Conservation (phyloP, 1,140 invertebrate genomes). For the Scaptomyza hsui region DNA sequence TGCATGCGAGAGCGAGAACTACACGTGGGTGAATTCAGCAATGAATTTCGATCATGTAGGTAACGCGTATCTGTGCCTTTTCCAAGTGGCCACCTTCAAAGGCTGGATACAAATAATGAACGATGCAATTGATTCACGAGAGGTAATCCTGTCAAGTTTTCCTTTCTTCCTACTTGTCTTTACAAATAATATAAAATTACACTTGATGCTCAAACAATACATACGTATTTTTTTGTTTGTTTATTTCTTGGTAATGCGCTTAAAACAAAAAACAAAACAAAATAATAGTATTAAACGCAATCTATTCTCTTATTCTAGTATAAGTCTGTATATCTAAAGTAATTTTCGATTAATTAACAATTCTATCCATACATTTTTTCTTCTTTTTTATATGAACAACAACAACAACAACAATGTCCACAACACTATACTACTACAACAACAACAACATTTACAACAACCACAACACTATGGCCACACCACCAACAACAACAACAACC, state of each 20-base stretch:
- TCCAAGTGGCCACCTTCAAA: slow-evolving; percentile 99
- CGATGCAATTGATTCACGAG: slow-evolving; percentile 97
- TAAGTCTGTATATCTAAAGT: slow-evolving; percentile 34
- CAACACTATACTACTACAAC: slow-evolving; percentile 46
- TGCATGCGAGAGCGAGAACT: slow-evolving; percentile 93
- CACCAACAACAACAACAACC: slow-evolving; percentile 46
- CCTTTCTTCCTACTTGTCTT: slow-evolving; percentile 15
- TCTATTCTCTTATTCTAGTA: slow-evolving; percentile 22
- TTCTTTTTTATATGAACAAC: slow-evolving; percentile 74
- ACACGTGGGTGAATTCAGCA: slow-evolving; percentile 97
- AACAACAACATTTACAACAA: slow-evolving; percentile 40
- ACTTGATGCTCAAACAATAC: slow-evolving; percentile 17
- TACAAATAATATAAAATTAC: slow-evolving; percentile 8
- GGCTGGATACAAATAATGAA: slow-evolving; percentile 98
- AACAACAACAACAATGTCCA: slow-evolving; percentile 51
- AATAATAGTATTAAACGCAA: slow-evolving; percentile 35
- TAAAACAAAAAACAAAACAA: slow-evolving; percentile 35
- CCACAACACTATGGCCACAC: slow-evolving; percentile 54
- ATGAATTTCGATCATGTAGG: slow-evolving; percentile 99
- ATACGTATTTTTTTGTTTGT: background rate
- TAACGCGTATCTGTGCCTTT: slow-evolving; percentile 98
- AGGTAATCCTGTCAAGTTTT: slow-evolving; percentile 86
- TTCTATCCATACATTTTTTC: slow-evolving; percentile 76
- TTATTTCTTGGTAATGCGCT: slow-evolving; percentile 40
- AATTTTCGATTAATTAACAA: slow-evolving; percentile 71